Evolutionary conservation across 2,888 invertebrate genomes (phyloP), one percentile per base, ranked within the genome.

Genomic region (Himalopsyche tibetana): DNA sequence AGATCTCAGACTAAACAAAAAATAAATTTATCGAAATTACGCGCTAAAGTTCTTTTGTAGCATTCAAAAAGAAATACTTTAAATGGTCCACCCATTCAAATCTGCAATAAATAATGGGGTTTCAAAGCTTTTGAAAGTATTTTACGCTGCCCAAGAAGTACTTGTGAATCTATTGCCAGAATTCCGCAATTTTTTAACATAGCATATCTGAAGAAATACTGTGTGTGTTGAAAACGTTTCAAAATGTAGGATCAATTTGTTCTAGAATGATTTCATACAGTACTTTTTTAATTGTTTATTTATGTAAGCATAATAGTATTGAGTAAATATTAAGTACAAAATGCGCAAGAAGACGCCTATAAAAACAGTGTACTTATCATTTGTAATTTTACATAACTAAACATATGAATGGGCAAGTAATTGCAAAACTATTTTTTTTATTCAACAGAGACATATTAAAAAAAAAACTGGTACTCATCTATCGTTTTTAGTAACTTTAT

Each of bases 61-160:
- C 28, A 19, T 63, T 63, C 28, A 28, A 63, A 51, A 51, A 51
- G 12, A 19, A 63, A 19, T 63, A 63, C 11, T 19, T 63, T 28
- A 28, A 28, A 74, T 74, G 38, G 36, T 74, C 74, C 9, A 36
- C 36, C 15, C 36, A 74, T 38, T 74, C 9, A 38, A 74, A 74
- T 28, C 36, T 38, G 3, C 15, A 38, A 74, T 38, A 74, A 74
- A 36, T 19, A 74, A 38, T 74, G 36, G 28, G 5, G 15, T 74
- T 74, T 74, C 74, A 74, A 74, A 74, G 74, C 74, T 38, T 74
- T 74, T 74, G 74, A 74, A 74, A 74, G 74, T 74, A 12, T 74
- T 69, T 74, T 38, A 38, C 15, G 36, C 74, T 15, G 74, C 74
- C 36, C 38, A 12, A 28, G 74, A 12, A 38, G 74, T 74, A 74